Evolutionary conservation across 2,888 invertebrate species (phyloP).

Genomic region (Anarsia innoxiella): DNA sequence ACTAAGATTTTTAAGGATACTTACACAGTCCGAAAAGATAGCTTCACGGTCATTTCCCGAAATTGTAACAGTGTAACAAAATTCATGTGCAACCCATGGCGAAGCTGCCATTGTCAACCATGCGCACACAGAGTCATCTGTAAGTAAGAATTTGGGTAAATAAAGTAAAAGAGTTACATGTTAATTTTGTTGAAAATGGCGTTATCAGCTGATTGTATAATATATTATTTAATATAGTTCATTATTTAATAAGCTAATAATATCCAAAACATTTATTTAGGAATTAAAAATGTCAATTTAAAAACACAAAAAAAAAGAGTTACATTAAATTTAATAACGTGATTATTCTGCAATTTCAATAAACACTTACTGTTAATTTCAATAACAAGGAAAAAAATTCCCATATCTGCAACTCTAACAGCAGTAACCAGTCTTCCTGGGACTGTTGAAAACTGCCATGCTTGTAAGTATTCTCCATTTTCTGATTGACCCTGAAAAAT

Average conservation of each 20-base stretch:
- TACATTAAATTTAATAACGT: too few species aligned
- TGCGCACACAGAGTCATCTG: conserved; percentile 46
- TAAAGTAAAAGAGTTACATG: too few species aligned
- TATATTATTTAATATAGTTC: neutral
- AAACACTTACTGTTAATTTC: conserved; percentile 61
- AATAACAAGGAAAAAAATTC: conserved; percentile 63
- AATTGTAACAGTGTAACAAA: conserved; percentile 57
- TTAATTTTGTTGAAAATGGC: too few species aligned
- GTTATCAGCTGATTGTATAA: too few species aligned
- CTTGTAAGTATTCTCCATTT: conserved; percentile 61
- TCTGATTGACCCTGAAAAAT: conserved; percentile 53
- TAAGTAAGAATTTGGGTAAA: too few species aligned
- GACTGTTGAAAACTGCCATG: conserved; percentile 62
- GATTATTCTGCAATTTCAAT: too few species aligned
- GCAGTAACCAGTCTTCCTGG: conserved; percentile 59
- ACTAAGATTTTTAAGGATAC: conserved; percentile 23
- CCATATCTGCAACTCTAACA: conserved; percentile 61
- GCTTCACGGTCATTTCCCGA: conserved; percentile 67
- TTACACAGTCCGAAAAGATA: conserved; percentile 63
- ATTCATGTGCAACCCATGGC: conserved; percentile 56
- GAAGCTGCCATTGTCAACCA: conserved; percentile 65
- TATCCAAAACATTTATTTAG: too few species aligned
- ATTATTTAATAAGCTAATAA: neutral
- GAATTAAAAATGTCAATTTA: neutral
- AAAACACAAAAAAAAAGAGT: too few species aligned